Base-by-base conservation (phyloP, 2,888 invertebrate species). In the Empis livida region DNA sequence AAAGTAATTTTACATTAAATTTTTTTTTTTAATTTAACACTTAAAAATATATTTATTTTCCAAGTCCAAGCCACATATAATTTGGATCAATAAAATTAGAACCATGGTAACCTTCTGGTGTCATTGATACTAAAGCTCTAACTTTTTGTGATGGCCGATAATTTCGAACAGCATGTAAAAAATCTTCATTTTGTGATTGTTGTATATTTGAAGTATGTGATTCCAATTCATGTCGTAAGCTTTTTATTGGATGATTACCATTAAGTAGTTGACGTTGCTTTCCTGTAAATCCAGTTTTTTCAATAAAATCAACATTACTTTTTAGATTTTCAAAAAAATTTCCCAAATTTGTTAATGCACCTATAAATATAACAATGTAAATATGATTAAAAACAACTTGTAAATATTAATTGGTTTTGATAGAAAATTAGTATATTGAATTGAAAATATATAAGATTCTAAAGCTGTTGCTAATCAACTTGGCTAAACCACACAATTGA, bases 11-110 rank as follows among this genome's bases (percentile, higher is more conserved):
- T 20, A 20, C n/a, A 20, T 20, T 5, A 20, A 20, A 20, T 5
- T 20, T 20, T 5, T 20, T 20, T 20, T 5, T 6, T 5, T 20
- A 20, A 42, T n/a, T 17, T 37, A 15, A 11, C 3, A 13, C n/a
- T 43, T 45, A 37, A 11, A 16, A 27, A 30, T 30, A 15, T 27
- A 41, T 54, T 50, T 52, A 52, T 55, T 67, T 65, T 48, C 80
- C 80, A 54, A 80, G 72, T 13, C 80, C 79, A 37, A 79, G 71
- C 79, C 79, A 80, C 72, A 79, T 74, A 62, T 78, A 71, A 49
- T 73, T 78, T 35, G 80, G 80, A 64, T 80, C 78, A 58, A 79
- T 75, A 54, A 74, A 73, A 59, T 80, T 77, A 44, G 79, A 76
- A 4, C 74, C 74, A 41, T 41, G 41, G 59, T 79, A 75, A 40